Conservation (phyloP, 2,797 vertebrate genomes). For the Bucorvus abyssinicus region DNA sequence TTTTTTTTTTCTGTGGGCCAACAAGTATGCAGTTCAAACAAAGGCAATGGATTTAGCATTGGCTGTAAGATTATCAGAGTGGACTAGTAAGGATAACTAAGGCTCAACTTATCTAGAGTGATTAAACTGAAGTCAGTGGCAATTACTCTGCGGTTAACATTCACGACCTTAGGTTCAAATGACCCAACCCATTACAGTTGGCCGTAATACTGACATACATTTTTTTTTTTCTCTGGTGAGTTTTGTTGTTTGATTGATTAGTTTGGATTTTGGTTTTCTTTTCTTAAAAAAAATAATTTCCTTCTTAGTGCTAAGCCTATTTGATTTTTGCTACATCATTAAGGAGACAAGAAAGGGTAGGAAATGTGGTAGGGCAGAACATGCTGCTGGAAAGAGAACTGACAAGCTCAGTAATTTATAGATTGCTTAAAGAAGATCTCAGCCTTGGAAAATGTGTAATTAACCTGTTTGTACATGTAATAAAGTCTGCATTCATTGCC, state of each 20-base stretch:
- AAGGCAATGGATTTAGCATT: neutral
- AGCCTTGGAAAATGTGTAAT: neutral
- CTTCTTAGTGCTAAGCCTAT: neutral
- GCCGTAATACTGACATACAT: accelerated
- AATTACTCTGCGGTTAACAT: neutral
- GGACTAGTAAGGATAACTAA: neutral
- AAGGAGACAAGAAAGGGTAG: neutral
- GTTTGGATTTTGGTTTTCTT: neutral
- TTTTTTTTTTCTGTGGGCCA: neutral
- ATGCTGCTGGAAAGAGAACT: neutral
- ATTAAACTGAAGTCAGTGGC: neutral
- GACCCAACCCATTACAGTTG: accelerated
- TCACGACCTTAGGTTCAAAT: neutral
- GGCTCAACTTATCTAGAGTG: neutral
- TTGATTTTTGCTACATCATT: neutral
- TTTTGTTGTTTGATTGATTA: neutral
- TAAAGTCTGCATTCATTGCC: neutral
- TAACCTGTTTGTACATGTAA: neutral
- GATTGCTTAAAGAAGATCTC: neutral
- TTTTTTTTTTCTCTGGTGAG: too few species aligned
- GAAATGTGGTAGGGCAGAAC: neutral
- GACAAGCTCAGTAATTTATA: neutral
- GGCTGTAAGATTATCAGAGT: neutral
- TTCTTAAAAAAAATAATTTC: neutral
- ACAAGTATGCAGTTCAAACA: neutral